Evolutionary conservation across 2,797 vertebrate species (phyloP).

Genomic region (Acipenser oxyrinchus): DNA sequence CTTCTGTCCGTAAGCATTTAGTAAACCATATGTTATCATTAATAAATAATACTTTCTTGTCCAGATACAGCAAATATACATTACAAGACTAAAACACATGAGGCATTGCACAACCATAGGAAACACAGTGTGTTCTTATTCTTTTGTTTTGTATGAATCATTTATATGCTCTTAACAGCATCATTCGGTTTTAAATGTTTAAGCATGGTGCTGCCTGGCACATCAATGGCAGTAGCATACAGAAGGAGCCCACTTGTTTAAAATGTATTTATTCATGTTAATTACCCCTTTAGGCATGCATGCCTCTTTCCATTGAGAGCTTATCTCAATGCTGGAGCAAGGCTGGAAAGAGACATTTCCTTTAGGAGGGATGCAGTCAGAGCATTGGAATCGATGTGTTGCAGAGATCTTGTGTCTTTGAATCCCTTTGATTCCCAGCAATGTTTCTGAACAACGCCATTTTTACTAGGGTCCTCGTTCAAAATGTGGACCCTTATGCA

Average conservation of each 20-base stretch:
- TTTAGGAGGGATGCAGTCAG: too few species aligned
- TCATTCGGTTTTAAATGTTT: slow-evolving; percentile 42
- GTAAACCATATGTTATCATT: slow-evolving; percentile 36
- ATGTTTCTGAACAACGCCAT: too few species aligned
- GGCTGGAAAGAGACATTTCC: too few species aligned
- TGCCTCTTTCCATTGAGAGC: too few species aligned
- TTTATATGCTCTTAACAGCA: slow-evolving; percentile 47
- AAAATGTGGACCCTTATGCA: too few species aligned
- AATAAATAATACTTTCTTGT: slow-evolving; percentile 57
- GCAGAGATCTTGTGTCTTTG: too few species aligned
- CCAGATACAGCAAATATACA: slow-evolving; percentile 26
- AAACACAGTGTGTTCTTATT: slow-evolving; percentile 32
- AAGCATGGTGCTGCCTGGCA: slow-evolving; percentile 32
- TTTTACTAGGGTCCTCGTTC: too few species aligned
- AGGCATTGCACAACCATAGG: slow-evolving; percentile 23
- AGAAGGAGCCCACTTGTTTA: slow-evolving; percentile 35
- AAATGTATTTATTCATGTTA: slow-evolving; percentile 32
- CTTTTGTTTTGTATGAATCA: slow-evolving; percentile 50
- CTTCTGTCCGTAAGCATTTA: too few species aligned
- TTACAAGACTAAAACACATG: slow-evolving; percentile 34
- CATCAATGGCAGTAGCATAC: slow-evolving; percentile 32
- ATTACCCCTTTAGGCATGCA: slow-evolving; percentile 34
- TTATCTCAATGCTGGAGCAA: too few species aligned
- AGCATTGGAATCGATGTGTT: too few species aligned
- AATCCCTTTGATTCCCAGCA: too few species aligned